Percentiles rank a stretch among this genome's conserved stretches.
phyloP scores from a whole-genome alignment of 2,797 vertebrate genomes.

The Poecile montanus region DNA sequence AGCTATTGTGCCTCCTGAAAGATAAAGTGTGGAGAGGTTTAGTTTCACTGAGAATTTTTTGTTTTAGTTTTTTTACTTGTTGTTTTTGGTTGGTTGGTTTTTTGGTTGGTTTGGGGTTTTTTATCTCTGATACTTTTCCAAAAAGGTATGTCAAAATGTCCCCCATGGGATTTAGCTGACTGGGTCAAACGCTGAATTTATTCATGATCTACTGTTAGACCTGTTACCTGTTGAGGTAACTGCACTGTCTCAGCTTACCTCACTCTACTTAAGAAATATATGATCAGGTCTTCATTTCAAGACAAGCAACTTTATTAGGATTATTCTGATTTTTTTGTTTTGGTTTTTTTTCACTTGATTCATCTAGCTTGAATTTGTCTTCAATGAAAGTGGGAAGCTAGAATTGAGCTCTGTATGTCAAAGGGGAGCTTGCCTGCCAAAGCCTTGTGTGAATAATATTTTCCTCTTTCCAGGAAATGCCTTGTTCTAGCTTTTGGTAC shows the following conservation, averaged over 20 bases:
- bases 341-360: neutral
- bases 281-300: neutral
- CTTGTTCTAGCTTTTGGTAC: neutral
- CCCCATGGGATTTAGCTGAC: neutral
- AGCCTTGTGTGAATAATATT: neutral
- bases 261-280: neutral
- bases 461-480: slow-evolving; percentile 1
- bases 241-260: neutral
- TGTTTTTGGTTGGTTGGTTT: neutral
- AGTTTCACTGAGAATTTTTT: neutral
- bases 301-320: neutral
- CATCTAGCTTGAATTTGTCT: neutral
- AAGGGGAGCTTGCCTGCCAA: neutral
- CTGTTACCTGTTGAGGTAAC: neutral
- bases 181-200: neutral
- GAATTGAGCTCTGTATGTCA: neutral
- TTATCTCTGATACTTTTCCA: neutral
- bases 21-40: neutral
- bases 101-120: neutral
- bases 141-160: neutral
- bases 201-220: neutral
- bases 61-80: neutral
- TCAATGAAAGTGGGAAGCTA: neutral
- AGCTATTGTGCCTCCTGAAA: neutral
- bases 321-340: neutral